A percentile compares a stretch with the other conserved stretches of the same genome.
Conservation (phyloP, 2,888 invertebrate genomes). For the Netelia fuscicornis region DNA sequence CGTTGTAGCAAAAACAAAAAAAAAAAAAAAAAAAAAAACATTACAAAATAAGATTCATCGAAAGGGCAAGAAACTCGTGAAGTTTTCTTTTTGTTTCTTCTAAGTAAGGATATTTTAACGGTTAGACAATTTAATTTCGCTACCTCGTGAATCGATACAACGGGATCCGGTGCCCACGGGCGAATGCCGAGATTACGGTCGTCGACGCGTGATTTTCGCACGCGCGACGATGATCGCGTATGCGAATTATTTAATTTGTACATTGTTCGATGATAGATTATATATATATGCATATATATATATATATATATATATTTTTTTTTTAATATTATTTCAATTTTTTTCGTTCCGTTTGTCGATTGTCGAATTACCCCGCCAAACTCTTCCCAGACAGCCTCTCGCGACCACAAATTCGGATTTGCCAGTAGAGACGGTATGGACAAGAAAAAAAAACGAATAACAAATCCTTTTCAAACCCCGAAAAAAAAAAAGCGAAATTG, state of each 20-base stretch:
- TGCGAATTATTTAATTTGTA: slow-evolving; percentile 65
- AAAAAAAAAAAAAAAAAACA: slow-evolving; percentile 20
- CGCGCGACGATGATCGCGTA: slow-evolving; percentile 47
- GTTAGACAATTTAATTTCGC: slow-evolving; percentile 46
- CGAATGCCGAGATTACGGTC: slow-evolving; percentile 9
- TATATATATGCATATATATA: not conserved
- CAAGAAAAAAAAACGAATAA: slow-evolving; percentile 1
- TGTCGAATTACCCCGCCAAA: not conserved
- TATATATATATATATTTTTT: not conserved
- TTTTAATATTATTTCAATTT: not conserved
- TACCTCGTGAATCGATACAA: slow-evolving; percentile 16
- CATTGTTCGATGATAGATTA: slow-evolving; percentile 44
- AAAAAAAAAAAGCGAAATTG: slow-evolving; percentile 14
- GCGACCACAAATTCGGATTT: not conserved
- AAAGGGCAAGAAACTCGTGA: slow-evolving; percentile 18
- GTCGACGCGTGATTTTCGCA: slow-evolving; percentile 43
- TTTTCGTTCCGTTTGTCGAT: slow-evolving; percentile 23
- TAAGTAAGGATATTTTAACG: slow-evolving; percentile 32
- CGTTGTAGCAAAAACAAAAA: slow-evolving; percentile 33
- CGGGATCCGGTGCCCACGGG: slow-evolving; percentile 66
- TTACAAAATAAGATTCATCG: slow-evolving; percentile 1
- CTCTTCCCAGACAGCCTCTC: not conserved
- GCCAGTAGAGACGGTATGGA: not conserved
- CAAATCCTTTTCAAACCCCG: not conserved
- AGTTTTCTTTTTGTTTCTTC: slow-evolving; percentile 29